A percentile compares a stretch with the other conserved stretches of the same genome.
Evolutionary conservation across 2,888 invertebrate genomes (phyloP).

Genomic region (Myathropa florea): DNA sequence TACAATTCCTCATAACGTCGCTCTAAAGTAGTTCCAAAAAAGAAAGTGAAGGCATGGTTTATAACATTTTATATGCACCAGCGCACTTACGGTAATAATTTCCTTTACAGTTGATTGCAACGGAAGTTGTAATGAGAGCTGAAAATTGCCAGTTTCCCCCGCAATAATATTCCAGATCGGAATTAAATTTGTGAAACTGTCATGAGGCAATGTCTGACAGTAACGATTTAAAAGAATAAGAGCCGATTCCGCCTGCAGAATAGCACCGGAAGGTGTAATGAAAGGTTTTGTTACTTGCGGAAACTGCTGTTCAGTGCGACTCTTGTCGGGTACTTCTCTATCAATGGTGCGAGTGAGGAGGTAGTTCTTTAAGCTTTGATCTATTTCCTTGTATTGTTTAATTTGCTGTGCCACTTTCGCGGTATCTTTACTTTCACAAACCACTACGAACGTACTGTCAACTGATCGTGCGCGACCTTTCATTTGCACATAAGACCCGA

Average conservation of each 20-base stretch:
- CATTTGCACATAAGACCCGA: conserved; percentile 92
- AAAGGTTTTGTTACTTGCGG: conserved; percentile 77
- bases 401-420: conserved; percentile 79
- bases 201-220: conserved; percentile 88
- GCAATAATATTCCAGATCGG: conserved; percentile 79
- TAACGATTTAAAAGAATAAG: conserved; percentile 87
- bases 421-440: conserved; percentile 80
- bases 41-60: conserved; percentile 40
- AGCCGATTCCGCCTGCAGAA: conserved; percentile 73
- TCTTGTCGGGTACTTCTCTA: conserved; percentile 82
- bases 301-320: conserved; percentile 83
- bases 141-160: background rate
- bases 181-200: conserved; percentile 84
- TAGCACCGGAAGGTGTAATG: conserved; percentile 74
- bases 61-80: background rate
- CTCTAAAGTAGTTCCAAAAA: conserved; percentile 82
- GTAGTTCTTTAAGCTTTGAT: conserved; percentile 82
- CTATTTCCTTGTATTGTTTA: conserved; percentile 81
- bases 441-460: conserved; percentile 84
- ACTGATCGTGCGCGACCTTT: conserved; percentile 91
- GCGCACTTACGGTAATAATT: conserved; percentile 84
- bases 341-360: conserved; percentile 83
- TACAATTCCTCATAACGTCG: conserved; percentile 82
- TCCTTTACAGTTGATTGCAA: conserved; percentile 88
- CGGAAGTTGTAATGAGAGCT: conserved; percentile 86